Percentiles rank a stretch among this genome's conserved stretches.
These are phyloP conservation scores for Delphinapterus leucas DNA, from an alignment of 2,113 vertebrate species.

Conservation along the genomic window DNA sequence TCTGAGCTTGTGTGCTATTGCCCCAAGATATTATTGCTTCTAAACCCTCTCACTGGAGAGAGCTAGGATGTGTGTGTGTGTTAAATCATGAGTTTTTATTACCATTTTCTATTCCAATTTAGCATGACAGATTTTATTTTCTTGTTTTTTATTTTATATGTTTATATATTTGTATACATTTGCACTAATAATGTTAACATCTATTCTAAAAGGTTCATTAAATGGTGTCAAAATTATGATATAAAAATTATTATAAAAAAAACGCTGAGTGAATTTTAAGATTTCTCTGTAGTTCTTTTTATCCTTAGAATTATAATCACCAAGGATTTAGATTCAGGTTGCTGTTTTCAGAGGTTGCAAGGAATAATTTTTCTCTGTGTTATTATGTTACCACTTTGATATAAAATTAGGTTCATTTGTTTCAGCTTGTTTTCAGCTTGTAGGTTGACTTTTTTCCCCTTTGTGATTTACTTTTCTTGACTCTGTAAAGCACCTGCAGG, in stretches of 20 bases:
- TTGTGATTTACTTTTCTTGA: neutral
- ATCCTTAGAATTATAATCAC: neutral
- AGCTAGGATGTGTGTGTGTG: neutral
- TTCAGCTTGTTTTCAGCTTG: neutral
- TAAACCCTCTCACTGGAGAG: neutral
- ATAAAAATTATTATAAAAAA: neutral
- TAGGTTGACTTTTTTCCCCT: neutral
- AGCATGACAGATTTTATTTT: neutral
- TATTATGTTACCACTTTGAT: neutral
- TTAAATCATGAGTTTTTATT: neutral
- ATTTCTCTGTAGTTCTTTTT: neutral
- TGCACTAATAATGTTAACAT: neutral
- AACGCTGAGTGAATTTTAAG: neutral
- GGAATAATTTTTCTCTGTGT: neutral
- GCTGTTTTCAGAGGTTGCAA: neutral
- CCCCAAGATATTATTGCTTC: no score
- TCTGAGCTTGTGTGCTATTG: rapidly evolving
- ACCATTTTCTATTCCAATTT: neutral
- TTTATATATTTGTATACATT: neutral
- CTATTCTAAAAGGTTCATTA: slow-evolving; percentile 7
- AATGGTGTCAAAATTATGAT: neutral
- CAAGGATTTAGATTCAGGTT: neutral
- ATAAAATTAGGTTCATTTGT: slow-evolving; percentile 4
- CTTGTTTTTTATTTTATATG: neutral
- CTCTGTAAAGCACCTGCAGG: neutral